phyloP scores from a whole-genome alignment of 2,888 invertebrate species.

The Ochlodes sylvanus region DNA sequence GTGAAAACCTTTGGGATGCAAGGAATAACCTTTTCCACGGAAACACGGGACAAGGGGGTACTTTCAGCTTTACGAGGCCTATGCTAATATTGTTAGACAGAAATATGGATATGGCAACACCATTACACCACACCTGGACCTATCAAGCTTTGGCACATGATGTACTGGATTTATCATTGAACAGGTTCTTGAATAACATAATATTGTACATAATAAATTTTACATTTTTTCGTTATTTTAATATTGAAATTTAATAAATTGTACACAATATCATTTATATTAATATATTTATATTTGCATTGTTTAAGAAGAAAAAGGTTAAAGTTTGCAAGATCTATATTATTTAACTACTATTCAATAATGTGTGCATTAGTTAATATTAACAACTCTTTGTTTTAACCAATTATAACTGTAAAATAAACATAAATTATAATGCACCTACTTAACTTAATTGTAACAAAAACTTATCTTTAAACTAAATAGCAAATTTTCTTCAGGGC shows the following conservation, averaged over 20 bases:
- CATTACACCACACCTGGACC: slow-evolving; percentile 99
- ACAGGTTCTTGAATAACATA: slow-evolving; percentile 80
- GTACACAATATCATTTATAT: no score
- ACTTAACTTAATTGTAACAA: no score
- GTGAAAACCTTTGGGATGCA: slow-evolving; percentile 98
- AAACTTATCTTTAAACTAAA: no score
- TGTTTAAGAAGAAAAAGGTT: no score
- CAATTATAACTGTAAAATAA: no score
- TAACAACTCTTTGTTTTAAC: no score
- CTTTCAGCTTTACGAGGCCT: slow-evolving; percentile 96
- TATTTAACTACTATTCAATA: no score
- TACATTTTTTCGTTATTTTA: background rate
- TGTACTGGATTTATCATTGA: slow-evolving; percentile 95
- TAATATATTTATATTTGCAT: no score
- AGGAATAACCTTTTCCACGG: slow-evolving; percentile 97
- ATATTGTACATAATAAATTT: slow-evolving; percentile 5
- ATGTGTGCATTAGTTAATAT: no score
- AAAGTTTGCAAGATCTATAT: no score
- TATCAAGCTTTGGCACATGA: slow-evolving; percentile 99
- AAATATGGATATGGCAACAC: slow-evolving; percentile 98
- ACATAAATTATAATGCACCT: no score
- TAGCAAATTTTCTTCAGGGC: slow-evolving; percentile 58
- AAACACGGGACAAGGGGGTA: slow-evolving; percentile 91
- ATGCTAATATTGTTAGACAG: slow-evolving; percentile 96
- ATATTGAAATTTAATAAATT: no score